A percentile compares a stretch with the other conserved stretches of the same genome.
Evolutionary conservation across 2,888 invertebrate species (phyloP).

Genomic region (Lycia hirtaria): DNA sequence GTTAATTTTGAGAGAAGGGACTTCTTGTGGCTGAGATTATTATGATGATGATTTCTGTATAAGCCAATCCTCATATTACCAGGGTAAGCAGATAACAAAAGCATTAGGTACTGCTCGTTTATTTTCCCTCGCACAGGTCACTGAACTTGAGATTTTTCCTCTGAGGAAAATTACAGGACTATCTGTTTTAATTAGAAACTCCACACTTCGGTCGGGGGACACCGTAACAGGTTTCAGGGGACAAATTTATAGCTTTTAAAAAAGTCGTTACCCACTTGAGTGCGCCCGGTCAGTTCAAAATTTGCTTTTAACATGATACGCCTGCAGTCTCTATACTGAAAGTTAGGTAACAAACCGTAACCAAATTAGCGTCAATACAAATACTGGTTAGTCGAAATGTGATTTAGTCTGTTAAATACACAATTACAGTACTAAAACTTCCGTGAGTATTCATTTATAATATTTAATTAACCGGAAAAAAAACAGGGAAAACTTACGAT

Average conservation of each 20-base stretch:
- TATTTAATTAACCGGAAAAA: too few species aligned
- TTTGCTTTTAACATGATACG: background rate
- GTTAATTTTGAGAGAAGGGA: too few species aligned
- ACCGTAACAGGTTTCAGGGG: constrained; percentile 9
- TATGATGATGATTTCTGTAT: too few species aligned
- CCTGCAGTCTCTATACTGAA: background rate
- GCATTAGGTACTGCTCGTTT: background rate
- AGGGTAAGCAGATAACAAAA: too few species aligned
- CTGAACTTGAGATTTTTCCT: constrained; percentile 16
- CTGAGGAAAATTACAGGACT: constrained; percentile 21
- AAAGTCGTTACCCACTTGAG: constrained; percentile 3
- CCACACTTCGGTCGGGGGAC: constrained; percentile 4
- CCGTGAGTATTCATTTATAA: too few species aligned
- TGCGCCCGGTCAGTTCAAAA: background rate
- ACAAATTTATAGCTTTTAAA: constrained; percentile 16
- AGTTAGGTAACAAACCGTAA: background rate
- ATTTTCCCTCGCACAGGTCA: background rate
- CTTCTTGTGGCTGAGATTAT: too few species aligned
- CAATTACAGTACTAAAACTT: too few species aligned
- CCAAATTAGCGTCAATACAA: too few species aligned
- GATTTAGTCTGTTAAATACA: too few species aligned
- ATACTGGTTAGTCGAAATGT: too few species aligned
- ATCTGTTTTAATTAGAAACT: constrained; percentile 25
- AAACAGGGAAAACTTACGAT: too few species aligned
- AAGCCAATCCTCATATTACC: too few species aligned